These are phyloP conservation scores for Myrmecophaga tridactyla DNA, from an alignment of 2,113 vertebrate species.

Conservation along the genomic window DNA sequence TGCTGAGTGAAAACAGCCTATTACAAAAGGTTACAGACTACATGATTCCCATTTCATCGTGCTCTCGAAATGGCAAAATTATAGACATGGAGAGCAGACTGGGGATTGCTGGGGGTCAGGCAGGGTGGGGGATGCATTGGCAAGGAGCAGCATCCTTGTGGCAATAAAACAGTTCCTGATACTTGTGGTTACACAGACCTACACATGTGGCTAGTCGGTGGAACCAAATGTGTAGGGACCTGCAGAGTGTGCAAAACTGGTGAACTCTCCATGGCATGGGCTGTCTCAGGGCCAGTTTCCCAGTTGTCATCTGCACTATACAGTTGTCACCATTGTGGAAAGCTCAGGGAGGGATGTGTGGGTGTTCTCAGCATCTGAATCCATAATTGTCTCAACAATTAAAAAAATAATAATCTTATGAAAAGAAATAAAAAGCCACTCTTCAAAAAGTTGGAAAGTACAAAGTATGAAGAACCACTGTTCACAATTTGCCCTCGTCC, in stretches of 20 bases:
- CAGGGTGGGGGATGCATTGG: fast-evolving
- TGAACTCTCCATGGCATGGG: no score
- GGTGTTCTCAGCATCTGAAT: neutral
- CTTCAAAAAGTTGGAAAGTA: neutral
- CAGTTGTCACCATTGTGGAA: fast-evolving
- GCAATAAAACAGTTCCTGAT: neutral
- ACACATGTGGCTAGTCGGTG: no score
- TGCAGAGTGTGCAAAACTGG: neutral
- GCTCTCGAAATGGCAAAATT: no score
- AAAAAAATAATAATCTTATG: no score
- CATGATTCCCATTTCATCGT: no score
- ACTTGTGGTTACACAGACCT: no score
- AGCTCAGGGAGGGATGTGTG: no score
- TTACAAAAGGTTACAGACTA: no score
- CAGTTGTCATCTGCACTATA: fast-evolving
- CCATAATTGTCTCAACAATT: no score
- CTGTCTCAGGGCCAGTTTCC: neutral
- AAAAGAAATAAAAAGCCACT: neutral
- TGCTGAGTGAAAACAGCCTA: no score
- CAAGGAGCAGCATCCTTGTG: neutral
- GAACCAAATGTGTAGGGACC: neutral
- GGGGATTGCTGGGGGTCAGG: neutral
- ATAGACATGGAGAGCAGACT: no score
- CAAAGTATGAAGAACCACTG: neutral
- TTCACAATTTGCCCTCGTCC: no score